Evolutionary conservation across 92 coral and sea anemone genomes (phyloP).

Genomic region (Heteractis magnifica): DNA sequence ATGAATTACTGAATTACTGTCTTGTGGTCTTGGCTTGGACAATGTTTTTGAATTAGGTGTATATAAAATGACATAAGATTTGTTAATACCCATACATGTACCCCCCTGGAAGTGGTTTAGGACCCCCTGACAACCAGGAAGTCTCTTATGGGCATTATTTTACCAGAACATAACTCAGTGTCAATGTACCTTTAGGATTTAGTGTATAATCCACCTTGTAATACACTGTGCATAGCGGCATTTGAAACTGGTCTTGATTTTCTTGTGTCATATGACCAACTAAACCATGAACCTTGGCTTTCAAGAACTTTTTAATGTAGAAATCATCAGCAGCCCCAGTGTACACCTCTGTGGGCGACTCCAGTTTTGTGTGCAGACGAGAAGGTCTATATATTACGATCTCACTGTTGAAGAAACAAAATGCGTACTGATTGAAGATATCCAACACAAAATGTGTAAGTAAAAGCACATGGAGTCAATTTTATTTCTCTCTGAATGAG

Average conservation of each 20-base stretch:
- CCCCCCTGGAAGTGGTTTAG: not conserved
- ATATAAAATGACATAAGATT: no score
- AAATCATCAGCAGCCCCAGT: constrained; percentile 66
- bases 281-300: constrained; percentile 68
- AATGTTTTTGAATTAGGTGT: no score
- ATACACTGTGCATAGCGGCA: constrained; percentile 82
- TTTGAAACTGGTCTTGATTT: constrained; percentile 79
- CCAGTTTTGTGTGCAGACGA: constrained; percentile 76
- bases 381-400: constrained; percentile 80
- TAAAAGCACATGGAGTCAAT: no score
- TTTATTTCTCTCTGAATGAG: no score
- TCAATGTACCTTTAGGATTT: constrained; percentile 70
- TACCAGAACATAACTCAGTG: not conserved
- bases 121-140: not conserved
- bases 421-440: no score
- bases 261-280: constrained; percentile 90
- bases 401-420: constrained; percentile 47
- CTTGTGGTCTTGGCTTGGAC: no score
- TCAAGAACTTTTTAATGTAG: constrained; percentile 82
- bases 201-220: constrained; percentile 73
- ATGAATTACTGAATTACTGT: no score
- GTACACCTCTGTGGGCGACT: constrained; percentile 54
- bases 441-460: no score
- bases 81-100: no score
- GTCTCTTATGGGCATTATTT: no score